Conservation (phyloP, 2,888 invertebrate species). For the Drosophila subsilvestris region DNA sequence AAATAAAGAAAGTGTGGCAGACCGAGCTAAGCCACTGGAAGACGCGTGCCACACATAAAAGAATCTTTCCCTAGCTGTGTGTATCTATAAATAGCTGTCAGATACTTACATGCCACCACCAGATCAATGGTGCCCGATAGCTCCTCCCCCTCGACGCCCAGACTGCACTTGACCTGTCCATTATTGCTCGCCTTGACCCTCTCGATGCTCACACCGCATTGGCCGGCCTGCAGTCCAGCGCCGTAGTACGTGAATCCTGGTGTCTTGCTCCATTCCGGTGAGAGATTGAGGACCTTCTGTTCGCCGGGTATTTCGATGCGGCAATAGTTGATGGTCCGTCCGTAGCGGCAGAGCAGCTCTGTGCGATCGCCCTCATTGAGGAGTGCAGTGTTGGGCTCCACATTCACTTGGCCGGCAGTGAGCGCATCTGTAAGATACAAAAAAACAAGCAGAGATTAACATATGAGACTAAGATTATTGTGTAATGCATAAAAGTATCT, state of each 20-base stretch:
- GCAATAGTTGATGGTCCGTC: constrained; percentile 81
- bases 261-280: constrained; percentile 83
- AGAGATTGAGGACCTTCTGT: constrained; percentile 84
- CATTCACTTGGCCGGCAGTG: constrained; percentile 79
- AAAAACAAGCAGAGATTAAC: constrained; percentile 18
- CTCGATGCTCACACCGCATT: constrained; percentile 89
- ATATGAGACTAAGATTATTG: constrained; percentile 24
- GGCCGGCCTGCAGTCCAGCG: constrained; percentile 86
- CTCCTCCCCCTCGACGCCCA: constrained; percentile 87
- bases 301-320: constrained; percentile 85
- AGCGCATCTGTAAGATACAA: constrained; percentile 74
- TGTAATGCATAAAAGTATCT: constrained; percentile 18
- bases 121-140: constrained; percentile 87
- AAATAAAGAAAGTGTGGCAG: background rate
- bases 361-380: constrained; percentile 82
- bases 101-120: constrained; percentile 89
- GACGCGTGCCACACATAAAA: too few species aligned
- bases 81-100: background rate
- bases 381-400: constrained; percentile 81
- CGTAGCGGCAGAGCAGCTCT: constrained; percentile 81
- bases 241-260: constrained; percentile 86
- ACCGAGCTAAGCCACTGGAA: background rate
- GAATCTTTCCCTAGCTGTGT: background rate
- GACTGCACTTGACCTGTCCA: constrained; percentile 88
- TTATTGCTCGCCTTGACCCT: constrained; percentile 88